phyloP scores from a whole-genome alignment of 2,113 vertebrate species.

The Ardeotis arabs region DNA sequence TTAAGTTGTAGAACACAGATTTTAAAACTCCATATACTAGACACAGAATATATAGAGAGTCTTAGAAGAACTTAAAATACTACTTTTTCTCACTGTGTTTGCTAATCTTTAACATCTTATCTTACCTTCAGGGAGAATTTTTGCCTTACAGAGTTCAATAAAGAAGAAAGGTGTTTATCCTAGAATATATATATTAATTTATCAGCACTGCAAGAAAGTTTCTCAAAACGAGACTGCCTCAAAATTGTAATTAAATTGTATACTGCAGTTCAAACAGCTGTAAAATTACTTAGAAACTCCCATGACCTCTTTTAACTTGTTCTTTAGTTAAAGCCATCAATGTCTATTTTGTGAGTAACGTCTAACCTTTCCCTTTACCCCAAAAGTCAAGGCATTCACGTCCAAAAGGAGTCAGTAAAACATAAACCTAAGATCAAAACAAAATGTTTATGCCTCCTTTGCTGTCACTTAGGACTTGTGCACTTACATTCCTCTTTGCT shows the following conservation, averaged over 20 bases:
- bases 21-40: not conserved
- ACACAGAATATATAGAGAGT: not conserved
- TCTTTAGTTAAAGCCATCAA: not conserved
- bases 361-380: not conserved
- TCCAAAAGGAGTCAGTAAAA: not conserved
- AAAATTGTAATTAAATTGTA: not conserved
- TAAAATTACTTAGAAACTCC: not conserved
- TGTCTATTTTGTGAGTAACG: not conserved
- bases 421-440: not conserved
- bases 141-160: not conserved
- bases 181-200: not conserved
- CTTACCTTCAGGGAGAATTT: not conserved
- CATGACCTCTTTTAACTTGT: not conserved
- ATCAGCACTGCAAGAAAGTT: not conserved
- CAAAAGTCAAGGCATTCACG: not conserved
- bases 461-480: not conserved
- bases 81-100: not conserved
- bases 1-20: not conserved
- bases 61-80: not conserved
- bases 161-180: not conserved
- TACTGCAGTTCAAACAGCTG: not conserved
- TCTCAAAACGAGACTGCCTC: not conserved
- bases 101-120: not conserved
- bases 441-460: not conserved
- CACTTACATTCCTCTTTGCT: constrained; percentile 91